Percentiles rank a stretch among this genome's conserved stretches.
These are phyloP conservation scores for Brachyalestes nurse DNA, from an alignment of 2,797 vertebrate genomes.

Conservation along the genomic window DNA sequence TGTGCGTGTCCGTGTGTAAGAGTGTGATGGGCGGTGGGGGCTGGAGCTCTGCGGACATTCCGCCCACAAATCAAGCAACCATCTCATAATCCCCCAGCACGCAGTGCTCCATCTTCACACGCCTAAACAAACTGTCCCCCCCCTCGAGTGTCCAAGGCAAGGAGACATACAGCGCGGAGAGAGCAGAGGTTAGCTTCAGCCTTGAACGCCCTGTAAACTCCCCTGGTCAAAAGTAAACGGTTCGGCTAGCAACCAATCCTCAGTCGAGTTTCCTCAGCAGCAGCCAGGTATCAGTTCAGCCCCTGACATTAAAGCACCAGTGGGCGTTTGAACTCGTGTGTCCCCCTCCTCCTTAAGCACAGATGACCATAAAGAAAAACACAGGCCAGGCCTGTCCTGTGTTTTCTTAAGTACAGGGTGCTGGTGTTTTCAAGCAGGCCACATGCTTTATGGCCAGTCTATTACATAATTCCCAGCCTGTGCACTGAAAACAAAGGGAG, in stretches of 20 bases:
- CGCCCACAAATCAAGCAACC: conserved; percentile 73
- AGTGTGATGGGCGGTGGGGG: conserved; percentile 59
- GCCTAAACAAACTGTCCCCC: conserved; percentile 78
- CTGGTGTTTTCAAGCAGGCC: conserved; percentile 71
- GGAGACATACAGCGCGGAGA: conserved; percentile 71
- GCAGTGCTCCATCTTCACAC: conserved; percentile 75
- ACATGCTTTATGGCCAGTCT: conserved; percentile 71
- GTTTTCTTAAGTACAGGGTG: conserved; percentile 71
- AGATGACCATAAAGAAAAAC: conserved; percentile 63
- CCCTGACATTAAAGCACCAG: conserved; percentile 73
- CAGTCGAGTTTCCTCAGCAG: conserved; percentile 54
- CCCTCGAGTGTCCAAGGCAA: conserved; percentile 69
- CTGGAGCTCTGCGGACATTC: conserved; percentile 59
- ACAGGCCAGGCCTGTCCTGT: conserved; percentile 62
- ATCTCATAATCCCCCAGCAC: conserved; percentile 77
- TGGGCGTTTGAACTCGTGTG: conserved; percentile 69
- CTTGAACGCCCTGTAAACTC: conserved; percentile 58
- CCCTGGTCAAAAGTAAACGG: conserved; percentile 63
- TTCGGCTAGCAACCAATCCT: conserved; percentile 41
- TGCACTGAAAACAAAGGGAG: conserved; percentile 77
- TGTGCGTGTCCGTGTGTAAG: conserved; percentile 37
- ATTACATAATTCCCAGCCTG: conserved; percentile 77
- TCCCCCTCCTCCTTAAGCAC: conserved; percentile 66
- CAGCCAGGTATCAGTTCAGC: conserved; percentile 68
- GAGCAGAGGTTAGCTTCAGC: conserved; percentile 65